Conservation (phyloP, 1,140 invertebrate genomes). For the Halictus rubicundus region DNA sequence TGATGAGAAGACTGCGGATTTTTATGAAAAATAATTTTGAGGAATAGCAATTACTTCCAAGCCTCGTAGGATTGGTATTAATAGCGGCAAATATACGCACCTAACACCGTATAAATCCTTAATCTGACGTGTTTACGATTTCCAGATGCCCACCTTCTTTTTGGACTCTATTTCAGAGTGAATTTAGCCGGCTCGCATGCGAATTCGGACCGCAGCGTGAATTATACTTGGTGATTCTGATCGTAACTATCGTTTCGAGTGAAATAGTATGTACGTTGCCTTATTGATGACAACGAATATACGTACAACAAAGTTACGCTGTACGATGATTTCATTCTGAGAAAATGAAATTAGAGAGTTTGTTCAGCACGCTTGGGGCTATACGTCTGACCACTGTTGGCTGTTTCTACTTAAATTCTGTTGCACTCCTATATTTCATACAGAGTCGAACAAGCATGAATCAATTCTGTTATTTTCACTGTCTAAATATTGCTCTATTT, state of each 20-base stretch:
- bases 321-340: background rate
- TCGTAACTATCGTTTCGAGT: too few relatives aligned
- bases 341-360: background rate
- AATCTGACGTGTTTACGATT: conserved; percentile 1
- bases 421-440: too few relatives aligned
- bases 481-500: too few relatives aligned
- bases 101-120: background rate
- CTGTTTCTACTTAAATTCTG: background rate
- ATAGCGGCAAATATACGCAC: background rate
- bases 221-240: background rate
- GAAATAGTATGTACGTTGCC: too few relatives aligned
- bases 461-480: too few relatives aligned
- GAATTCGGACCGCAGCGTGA: too few relatives aligned
- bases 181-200: background rate
- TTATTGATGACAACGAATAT: background rate
- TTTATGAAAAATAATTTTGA: too few relatives aligned
- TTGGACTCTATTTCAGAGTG: background rate
- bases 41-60: too few relatives aligned
- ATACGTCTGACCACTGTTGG: background rate
- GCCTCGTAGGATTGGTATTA: too few relatives aligned
- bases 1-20: too few relatives aligned
- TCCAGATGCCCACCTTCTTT: background rate
- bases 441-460: too few relatives aligned
- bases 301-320: too few relatives aligned
- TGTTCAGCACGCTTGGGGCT: background rate